Evolutionary conservation across 2,797 vertebrate genomes (phyloP).

Genomic region (Darevskia mixta): DNA sequence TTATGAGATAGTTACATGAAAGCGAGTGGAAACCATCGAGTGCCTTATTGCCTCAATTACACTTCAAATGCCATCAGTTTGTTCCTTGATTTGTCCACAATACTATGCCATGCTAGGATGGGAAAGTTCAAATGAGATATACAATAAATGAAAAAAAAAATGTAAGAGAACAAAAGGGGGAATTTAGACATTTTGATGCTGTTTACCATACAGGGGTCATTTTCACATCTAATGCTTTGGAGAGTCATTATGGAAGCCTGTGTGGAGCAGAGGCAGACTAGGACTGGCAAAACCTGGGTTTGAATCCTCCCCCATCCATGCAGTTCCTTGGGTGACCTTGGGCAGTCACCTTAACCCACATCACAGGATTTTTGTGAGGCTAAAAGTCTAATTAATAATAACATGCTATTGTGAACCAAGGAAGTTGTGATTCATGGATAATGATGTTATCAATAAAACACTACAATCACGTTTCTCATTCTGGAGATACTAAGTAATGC

Average conservation of each 20-base stretch:
- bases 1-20: constrained; percentile 66
- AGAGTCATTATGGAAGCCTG: not conserved
- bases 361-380: not conserved
- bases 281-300: not conserved
- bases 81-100: constrained; percentile 26
- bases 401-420: not conserved
- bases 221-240: not conserved
- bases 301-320: not conserved
- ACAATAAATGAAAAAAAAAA: constrained; percentile 2
- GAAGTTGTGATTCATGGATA: not conserved
- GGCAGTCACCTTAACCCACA: not conserved
- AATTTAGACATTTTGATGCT: constrained; percentile 40
- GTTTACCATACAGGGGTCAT: not conserved
- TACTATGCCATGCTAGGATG: not conserved
- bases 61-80: fast-evolving
- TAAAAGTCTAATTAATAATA: not conserved
- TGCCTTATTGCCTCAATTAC: constrained; percentile 24
- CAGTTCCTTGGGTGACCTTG: not conserved
- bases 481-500: not conserved
- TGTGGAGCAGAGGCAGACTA: not conserved
- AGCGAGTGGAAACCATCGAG: constrained; percentile 37
- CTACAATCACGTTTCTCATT: too few relatives aligned
- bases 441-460: too few relatives aligned
- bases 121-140: not conserved
- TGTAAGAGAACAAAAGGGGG: constrained; percentile 40